A percentile compares a stretch with the other conserved stretches of the same genome.
phyloP scores from a whole-genome alignment of 1,140 invertebrate genomes.

The Microplitis mediator region DNA sequence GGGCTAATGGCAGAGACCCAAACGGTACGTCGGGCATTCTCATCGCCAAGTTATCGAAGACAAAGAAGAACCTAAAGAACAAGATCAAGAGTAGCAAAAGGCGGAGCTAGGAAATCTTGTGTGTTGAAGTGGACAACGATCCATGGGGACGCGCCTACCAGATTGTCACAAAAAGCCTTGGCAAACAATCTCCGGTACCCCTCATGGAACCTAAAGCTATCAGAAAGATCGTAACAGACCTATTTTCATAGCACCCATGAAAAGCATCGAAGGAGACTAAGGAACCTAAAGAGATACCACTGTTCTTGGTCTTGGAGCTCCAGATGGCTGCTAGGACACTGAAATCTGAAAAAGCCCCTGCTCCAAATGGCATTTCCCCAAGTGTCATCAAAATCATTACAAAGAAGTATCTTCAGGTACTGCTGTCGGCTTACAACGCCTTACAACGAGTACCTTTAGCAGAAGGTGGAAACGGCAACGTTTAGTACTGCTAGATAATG shows the following conservation, averaged over 20 bases:
- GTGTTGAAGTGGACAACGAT: too few species aligned
- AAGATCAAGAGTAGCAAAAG: too few species aligned
- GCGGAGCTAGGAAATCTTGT: too few species aligned
- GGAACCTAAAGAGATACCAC: too few species aligned
- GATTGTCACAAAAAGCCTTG: too few species aligned
- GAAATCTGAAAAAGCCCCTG: slow-evolving; percentile 36
- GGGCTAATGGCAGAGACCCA: not conserved
- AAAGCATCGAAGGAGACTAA: not conserved
- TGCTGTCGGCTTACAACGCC: slow-evolving; percentile 16
- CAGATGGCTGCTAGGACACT: not conserved
- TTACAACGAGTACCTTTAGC: slow-evolving; percentile 8
- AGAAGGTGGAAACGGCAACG: slow-evolving; percentile 21
- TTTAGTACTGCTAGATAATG: slow-evolving; percentile 29
- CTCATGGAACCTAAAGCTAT: not conserved
- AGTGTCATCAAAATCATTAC: slow-evolving; percentile 32
- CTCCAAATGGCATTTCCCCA: slow-evolving; percentile 32
- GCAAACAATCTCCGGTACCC: too few species aligned
- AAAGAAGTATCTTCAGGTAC: not conserved
- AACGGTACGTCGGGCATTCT: not conserved
- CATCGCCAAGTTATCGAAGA: not conserved
- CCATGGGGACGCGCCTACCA: too few species aligned
- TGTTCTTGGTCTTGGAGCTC: slow-evolving; percentile 32
- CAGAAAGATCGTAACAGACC: not conserved
- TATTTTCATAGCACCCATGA: not conserved
- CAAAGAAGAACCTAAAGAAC: too few species aligned